A percentile compares a stretch with the other conserved stretches of the same genome.
These are phyloP conservation scores for Oncorhynchus kisutch DNA, from an alignment of 2,113 vertebrate genomes.

Conservation along the genomic window DNA sequence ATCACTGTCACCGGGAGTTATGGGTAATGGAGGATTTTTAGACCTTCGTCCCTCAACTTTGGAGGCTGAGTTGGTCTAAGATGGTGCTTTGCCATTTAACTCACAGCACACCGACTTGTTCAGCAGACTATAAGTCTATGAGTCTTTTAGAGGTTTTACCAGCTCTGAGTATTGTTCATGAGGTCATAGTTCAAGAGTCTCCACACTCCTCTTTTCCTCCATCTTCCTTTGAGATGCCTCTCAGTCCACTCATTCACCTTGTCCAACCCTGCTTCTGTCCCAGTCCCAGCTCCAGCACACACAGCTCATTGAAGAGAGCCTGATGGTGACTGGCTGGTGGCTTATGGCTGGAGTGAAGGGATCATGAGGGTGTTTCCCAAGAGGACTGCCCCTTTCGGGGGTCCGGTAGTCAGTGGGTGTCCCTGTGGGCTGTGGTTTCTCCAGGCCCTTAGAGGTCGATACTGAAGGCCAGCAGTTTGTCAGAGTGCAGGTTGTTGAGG, in stretches of 20 bases:
- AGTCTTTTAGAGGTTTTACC: conserved; percentile 38
- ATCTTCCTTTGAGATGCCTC: conserved; percentile 13
- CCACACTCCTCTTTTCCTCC: conserved; percentile 16
- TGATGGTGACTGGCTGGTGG: conserved; percentile 19
- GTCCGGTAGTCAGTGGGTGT: conserved; percentile 73
- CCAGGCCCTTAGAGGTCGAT: conserved; percentile 77
- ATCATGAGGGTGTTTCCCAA: conserved; percentile 19
- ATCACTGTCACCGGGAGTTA: conserved; percentile 20
- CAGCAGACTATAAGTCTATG: background rate
- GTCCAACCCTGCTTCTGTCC: conserved; percentile 31
- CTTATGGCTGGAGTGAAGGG: conserved; percentile 20
- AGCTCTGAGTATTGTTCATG: conserved; percentile 26
- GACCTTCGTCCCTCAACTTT: no score
- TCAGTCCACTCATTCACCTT: conserved; percentile 15
- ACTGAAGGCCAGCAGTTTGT: conserved; percentile 79
- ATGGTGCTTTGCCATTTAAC: conserved; percentile 31
- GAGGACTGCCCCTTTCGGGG: conserved; percentile 2
- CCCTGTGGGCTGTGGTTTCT: conserved; percentile 58
- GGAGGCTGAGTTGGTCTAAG: conserved; percentile 17
- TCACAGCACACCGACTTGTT: conserved; percentile 16
- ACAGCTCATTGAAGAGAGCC: conserved; percentile 23
- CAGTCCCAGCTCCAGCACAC: conserved; percentile 46
- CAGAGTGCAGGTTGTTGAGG: conserved; percentile 78
- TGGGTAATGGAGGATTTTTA: no score
- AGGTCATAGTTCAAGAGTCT: conserved; percentile 34